A percentile compares a stretch with the other conserved stretches of the same genome.
Evolutionary conservation across 2,888 invertebrate genomes (phyloP).

Genomic region (Archips xylosteana): DNA sequence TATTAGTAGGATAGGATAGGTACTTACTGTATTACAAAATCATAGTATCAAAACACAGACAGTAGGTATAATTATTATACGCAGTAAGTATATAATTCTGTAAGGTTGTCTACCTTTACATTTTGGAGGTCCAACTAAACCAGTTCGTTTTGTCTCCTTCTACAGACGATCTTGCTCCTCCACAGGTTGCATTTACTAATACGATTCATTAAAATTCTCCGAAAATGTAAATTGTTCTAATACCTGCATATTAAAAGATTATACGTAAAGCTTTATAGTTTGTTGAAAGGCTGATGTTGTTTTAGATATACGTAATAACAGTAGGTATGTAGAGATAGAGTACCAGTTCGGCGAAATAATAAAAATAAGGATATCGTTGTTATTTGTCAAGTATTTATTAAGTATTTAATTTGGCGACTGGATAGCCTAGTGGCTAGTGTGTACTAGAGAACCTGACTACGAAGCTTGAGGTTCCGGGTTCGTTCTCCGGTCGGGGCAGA

Average conservation of each 20-base stretch:
- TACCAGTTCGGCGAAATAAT: not conserved
- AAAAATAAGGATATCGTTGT: not conserved
- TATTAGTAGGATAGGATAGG: too few relatives aligned
- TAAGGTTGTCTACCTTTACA: constrained; percentile 24
- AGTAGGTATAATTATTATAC: not conserved
- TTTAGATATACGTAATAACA: too few relatives aligned
- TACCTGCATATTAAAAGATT: too few relatives aligned
- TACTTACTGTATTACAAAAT: not conserved
- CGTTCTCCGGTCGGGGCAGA: too few relatives aligned
- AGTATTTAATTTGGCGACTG: not conserved
- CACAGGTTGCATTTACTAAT: not conserved
- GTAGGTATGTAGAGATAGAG: too few relatives aligned
- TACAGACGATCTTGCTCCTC: not conserved
- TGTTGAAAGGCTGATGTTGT: too few relatives aligned
- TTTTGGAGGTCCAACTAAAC: constrained; percentile 26
- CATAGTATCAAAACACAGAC: not conserved
- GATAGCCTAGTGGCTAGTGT: too few relatives aligned
- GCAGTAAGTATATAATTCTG: not conserved
- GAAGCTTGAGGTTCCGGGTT: too few relatives aligned
- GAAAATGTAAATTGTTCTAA: too few relatives aligned
- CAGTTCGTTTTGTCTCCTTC: constrained; percentile 12
- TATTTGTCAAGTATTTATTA: not conserved
- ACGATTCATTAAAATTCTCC: too few relatives aligned
- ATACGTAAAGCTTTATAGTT: too few relatives aligned
- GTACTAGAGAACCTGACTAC: too few relatives aligned